A percentile compares a stretch with the other conserved stretches of the same genome.
phyloP scores from a whole-genome alignment of 2,888 invertebrate genomes.

The Lasioglossum villosulum region DNA sequence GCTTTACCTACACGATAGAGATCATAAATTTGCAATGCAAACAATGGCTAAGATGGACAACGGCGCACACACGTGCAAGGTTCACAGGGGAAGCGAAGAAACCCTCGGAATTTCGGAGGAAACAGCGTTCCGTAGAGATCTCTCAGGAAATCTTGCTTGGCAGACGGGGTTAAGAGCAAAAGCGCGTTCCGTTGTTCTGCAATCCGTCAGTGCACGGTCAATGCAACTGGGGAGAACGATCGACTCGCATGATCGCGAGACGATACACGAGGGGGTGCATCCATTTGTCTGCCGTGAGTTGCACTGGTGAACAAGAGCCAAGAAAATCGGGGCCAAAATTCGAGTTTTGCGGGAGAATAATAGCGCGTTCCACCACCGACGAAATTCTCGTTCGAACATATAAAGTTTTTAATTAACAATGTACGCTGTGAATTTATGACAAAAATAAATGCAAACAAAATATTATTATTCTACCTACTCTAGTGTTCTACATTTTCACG shows the following conservation, averaged over 20 bases:
- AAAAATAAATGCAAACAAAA: background rate
- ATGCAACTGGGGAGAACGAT: background rate
- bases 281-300: slow-evolving; percentile 10
- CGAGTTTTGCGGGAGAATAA: background rate
- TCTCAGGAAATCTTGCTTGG: background rate
- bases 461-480: too few relatives aligned
- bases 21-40: background rate
- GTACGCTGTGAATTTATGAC: background rate
- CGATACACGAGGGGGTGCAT: slow-evolving; percentile 42
- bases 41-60: background rate
- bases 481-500: too few relatives aligned
- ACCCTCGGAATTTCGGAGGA: background rate
- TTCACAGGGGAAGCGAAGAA: background rate
- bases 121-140: background rate
- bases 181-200: background rate
- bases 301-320: background rate
- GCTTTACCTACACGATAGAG: background rate
- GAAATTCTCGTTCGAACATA: background rate
- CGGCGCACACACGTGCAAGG: background rate
- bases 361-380: background rate
- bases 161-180: slow-evolving; percentile 3
- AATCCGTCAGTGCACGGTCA: background rate
- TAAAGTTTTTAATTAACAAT: background rate
- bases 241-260: slow-evolving; percentile 26
- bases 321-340: slow-evolving; percentile 20